A percentile compares a stretch with the other conserved stretches of the same genome.
phyloP scores from a whole-genome alignment of 2,888 invertebrate species.

The Parnassius orleans region DNA sequence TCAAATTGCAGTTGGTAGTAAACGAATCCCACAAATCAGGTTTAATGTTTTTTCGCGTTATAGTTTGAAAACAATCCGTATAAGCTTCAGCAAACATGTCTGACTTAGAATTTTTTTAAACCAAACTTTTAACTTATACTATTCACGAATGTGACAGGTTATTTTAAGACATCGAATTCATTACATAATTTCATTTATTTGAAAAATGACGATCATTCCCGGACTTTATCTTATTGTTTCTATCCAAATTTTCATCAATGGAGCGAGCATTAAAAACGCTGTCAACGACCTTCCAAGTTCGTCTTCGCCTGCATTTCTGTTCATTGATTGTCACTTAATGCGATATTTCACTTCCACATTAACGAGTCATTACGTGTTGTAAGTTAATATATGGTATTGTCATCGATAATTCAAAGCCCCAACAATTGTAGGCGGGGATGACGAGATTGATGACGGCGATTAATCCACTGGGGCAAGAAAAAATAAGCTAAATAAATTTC shows the following conservation, averaged over 20 bases:
- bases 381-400: background rate
- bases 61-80: too few species aligned
- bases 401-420: slow-evolving; percentile 2
- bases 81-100: too few species aligned
- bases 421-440: background rate
- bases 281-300: background rate
- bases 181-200: slow-evolving; percentile 6
- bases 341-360: slow-evolving; percentile 4
- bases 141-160: slow-evolving; percentile 1
- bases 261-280: background rate
- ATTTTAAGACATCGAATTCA: background rate
- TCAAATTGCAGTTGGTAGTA: too few species aligned
- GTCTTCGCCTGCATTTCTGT: slow-evolving; percentile 1
- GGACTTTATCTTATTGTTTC: background rate
- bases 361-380: slow-evolving; percentile 4
- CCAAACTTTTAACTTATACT: too few species aligned
- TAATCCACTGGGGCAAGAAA: background rate
- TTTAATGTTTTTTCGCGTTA: too few species aligned
- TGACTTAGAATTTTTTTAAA: too few species aligned
- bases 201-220: background rate
- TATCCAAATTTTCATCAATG: background rate
- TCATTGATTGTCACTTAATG: slow-evolving; percentile 6
- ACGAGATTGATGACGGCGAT: background rate
- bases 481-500: background rate
- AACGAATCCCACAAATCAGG: too few species aligned